Conservation (phyloP, 2,797 vertebrate species). For the Pterois miles region DNA sequence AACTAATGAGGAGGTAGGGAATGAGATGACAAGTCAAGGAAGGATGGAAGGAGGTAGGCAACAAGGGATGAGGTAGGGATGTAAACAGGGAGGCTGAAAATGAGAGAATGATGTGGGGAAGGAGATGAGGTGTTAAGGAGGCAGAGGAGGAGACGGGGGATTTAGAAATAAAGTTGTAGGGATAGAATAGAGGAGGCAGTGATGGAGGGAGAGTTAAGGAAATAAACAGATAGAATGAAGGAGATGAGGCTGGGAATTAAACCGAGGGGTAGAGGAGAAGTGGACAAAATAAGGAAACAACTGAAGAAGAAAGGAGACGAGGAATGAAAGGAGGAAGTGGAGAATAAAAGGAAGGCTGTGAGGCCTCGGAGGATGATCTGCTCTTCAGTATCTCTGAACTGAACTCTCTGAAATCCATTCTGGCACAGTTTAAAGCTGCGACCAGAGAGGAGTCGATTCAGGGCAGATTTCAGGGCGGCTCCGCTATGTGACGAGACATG, state of each 20-base stretch:
- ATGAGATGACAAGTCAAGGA: no score
- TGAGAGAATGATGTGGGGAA: no score
- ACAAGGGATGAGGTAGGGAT: no score
- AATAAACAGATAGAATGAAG: not conserved
- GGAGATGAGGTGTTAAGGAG: no score
- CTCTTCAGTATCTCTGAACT: conserved; percentile 47
- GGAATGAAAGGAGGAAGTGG: not conserved
- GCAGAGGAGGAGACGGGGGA: no score
- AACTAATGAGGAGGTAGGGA: no score
- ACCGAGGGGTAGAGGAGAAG: no score
- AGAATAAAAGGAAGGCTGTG: not conserved
- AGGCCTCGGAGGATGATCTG: conserved; percentile 19
- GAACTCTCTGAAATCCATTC: conserved; percentile 63
- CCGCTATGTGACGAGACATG: conserved; percentile 69
- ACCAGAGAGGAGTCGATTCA: conserved; percentile 53
- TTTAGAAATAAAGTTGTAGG: no score
- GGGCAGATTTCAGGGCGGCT: conserved; percentile 63
- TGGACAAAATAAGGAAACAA: not conserved
- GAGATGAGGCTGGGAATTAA: not conserved
- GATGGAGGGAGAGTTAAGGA: not conserved
- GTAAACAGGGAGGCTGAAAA: no score
- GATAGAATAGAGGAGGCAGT: not conserved
- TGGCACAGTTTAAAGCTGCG: conserved; percentile 47
- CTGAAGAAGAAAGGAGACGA: not conserved
- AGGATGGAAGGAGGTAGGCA: no score